phyloP scores from a whole-genome alignment of 2,113 vertebrate species.

The Anser brachyrhynchus region DNA sequence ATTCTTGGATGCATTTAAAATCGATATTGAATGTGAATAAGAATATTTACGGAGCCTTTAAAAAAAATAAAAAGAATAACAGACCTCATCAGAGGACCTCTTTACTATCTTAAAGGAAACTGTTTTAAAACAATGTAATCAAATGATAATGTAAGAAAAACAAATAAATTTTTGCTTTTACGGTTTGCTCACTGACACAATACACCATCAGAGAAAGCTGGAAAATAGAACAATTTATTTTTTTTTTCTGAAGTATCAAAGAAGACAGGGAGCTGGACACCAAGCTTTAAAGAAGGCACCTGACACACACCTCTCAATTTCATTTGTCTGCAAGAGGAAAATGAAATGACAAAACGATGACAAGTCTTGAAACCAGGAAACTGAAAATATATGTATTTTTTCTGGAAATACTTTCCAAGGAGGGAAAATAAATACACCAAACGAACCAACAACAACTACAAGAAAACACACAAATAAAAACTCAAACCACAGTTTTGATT shows the following conservation, averaged over 20 bases:
- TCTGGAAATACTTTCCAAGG: background rate
- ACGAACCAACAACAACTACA: background rate
- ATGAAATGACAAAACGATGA: conserved; percentile 31
- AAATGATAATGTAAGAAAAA: background rate
- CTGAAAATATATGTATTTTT: background rate
- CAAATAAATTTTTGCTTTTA: background rate
- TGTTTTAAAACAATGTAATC: background rate
- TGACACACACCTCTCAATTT: background rate
- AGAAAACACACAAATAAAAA: background rate
- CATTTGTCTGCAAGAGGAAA: conserved; percentile 3
- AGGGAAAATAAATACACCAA: background rate
- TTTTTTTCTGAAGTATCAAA: background rate
- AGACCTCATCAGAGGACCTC: background rate
- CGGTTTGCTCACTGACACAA: background rate
- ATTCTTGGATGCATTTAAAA: background rate
- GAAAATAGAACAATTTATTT: background rate
- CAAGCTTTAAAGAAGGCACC: background rate
- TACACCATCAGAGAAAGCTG: background rate
- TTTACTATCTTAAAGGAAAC: background rate
- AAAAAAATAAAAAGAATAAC: background rate
- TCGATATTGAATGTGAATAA: background rate
- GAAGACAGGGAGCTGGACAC: background rate
- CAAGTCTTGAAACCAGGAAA: background rate
- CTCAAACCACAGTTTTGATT: background rate
- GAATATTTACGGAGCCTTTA: background rate